A percentile compares a stretch with the other conserved stretches of the same genome.
Evolutionary conservation across 2,113 vertebrate species (phyloP).

Genomic region (Ursus arctos): DNA sequence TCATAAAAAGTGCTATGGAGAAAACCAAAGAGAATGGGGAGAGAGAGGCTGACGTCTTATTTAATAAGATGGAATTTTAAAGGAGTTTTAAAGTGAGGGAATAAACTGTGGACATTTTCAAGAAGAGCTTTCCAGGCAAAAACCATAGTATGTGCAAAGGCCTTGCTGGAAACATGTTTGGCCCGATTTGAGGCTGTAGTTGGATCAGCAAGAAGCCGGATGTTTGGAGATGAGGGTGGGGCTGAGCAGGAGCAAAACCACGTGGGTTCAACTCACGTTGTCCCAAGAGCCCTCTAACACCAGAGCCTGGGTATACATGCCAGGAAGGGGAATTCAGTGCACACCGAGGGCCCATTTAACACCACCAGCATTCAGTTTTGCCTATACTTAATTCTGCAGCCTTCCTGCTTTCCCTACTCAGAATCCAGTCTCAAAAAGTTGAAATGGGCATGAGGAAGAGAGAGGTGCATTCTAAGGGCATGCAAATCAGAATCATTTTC

Average conservation of each 20-base stretch:
- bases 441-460: not conserved
- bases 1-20: not conserved
- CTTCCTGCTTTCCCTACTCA: not conserved
- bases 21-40: not conserved
- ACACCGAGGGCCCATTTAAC: not conserved
- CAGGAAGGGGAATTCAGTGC: not conserved
- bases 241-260: not conserved
- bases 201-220: not conserved
- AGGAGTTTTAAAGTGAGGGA: not conserved
- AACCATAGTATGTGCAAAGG: not conserved
- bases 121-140: not conserved
- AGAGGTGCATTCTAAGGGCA: not conserved
- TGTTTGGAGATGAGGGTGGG: not conserved
- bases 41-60: not conserved
- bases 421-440: not conserved
- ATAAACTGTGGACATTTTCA: not conserved
- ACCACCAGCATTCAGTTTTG: not conserved
- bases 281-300: not conserved
- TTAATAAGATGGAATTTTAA: not conserved
- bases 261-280: not conserved
- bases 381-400: not conserved
- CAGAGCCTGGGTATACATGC: not conserved
- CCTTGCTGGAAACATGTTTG: not conserved
- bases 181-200: not conserved
- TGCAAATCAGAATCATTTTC: not conserved